Percentiles rank a stretch among this genome's conserved stretches.
phyloP scores from a whole-genome alignment of 2,797 vertebrate species.

The Argentina silus region DNA sequence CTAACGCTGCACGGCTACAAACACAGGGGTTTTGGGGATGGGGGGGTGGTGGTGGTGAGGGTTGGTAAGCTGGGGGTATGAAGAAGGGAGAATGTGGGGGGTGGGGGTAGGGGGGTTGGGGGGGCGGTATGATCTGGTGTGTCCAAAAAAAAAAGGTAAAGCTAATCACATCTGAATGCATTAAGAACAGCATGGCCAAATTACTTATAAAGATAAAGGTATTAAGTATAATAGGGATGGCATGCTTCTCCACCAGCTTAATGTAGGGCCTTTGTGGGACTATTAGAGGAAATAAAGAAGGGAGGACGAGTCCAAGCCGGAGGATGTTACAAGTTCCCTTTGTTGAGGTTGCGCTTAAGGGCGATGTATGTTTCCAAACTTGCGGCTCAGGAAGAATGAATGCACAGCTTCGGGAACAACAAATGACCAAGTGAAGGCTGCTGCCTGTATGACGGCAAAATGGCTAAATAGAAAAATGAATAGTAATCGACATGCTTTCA shows the following conservation, averaged over 20 bases:
- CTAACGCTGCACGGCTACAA: constrained; percentile 38
- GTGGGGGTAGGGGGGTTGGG: constrained; percentile 20
- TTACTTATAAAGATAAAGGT: constrained; percentile 67
- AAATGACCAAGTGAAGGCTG: constrained; percentile 24
- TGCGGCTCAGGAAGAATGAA: constrained; percentile 31
- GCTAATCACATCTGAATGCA: constrained; percentile 69
- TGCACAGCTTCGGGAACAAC: constrained; percentile 14
- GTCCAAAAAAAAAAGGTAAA: constrained; percentile 38
- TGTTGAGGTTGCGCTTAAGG: constrained; percentile 41
- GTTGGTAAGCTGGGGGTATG: background rate
- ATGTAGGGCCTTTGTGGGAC: constrained; percentile 70
- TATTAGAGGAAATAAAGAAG: constrained; percentile 57
- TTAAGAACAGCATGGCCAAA: constrained; percentile 67
- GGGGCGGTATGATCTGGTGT: constrained; percentile 32
- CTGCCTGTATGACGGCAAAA: constrained; percentile 27
- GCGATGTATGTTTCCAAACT: constrained; percentile 41
- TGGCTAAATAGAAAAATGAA: constrained; percentile 45
- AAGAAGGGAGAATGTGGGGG: constrained; percentile 8
- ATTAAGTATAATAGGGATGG: constrained; percentile 68
- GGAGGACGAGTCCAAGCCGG: constrained; percentile 38
- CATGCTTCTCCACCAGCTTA: constrained; percentile 71
- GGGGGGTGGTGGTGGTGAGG: background rate
- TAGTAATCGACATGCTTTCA: constrained; percentile 48
- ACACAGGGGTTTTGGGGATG: constrained; percentile 28
- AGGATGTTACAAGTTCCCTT: constrained; percentile 47